Evolutionary conservation across 2,797 vertebrate genomes (phyloP).

Genomic region (Toxotes lorentzi): DNA sequence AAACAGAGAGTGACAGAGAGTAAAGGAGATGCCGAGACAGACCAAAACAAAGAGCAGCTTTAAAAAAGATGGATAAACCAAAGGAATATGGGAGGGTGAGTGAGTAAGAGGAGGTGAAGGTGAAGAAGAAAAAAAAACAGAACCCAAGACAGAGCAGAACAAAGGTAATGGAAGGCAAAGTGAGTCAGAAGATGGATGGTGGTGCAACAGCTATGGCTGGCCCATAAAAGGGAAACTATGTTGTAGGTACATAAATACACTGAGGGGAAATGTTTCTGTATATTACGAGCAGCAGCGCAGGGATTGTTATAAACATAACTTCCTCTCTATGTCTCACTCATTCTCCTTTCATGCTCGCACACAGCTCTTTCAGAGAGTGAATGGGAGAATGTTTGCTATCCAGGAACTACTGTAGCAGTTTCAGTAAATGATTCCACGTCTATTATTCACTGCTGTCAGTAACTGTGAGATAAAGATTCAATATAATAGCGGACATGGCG

Average conservation of each 20-base stretch:
- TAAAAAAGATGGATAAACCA: constrained; percentile 11
- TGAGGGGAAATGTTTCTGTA: constrained; percentile 66
- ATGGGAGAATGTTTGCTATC: constrained; percentile 23
- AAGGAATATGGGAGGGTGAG: neutral
- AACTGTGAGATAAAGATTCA: constrained; percentile 14
- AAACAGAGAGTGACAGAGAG: constrained; percentile 5
- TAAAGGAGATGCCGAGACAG: constrained; percentile 15
- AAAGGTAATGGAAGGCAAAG: constrained; percentile 42
- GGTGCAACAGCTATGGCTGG: constrained; percentile 44
- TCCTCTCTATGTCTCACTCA: constrained; percentile 60
- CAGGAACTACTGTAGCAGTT: constrained; percentile 31
- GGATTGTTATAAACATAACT: constrained; percentile 67
- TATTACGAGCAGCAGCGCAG: constrained; percentile 55
- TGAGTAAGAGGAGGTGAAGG: constrained; percentile 23
- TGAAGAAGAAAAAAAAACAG: neutral
- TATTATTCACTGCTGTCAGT: constrained; percentile 21
- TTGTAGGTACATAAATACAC: constrained; percentile 72
- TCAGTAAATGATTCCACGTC: constrained; percentile 5
- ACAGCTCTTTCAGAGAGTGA: constrained; percentile 12
- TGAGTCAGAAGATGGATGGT: constrained; percentile 69
- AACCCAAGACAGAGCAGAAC: constrained; percentile 25
- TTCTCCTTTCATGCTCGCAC: constrained; percentile 42
- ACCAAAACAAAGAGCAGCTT: constrained; percentile 19
- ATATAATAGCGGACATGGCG: neutral
- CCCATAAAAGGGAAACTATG: constrained; percentile 81